These are phyloP conservation scores for Polypterus senegalus DNA, from an alignment of 2,113 vertebrate genomes.

Conservation along the genomic window DNA sequence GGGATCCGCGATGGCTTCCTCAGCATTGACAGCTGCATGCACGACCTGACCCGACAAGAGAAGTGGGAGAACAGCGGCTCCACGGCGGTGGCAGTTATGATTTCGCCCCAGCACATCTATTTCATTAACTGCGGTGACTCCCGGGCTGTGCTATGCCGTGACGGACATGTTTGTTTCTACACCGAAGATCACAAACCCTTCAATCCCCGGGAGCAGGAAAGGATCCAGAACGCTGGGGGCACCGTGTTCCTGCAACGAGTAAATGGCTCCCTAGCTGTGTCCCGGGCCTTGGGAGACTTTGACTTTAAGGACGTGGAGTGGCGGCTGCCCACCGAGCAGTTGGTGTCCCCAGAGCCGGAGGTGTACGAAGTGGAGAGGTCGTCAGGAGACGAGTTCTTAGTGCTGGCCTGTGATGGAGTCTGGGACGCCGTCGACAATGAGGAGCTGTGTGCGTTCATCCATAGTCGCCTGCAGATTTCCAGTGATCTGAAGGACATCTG, in stretches of 20 bases:
- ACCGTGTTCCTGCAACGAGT: conserved; percentile 53
- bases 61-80: conserved; percentile 55
- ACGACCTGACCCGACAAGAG: conserved; percentile 38
- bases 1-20: conserved; percentile 49
- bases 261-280: conserved; percentile 65
- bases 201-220: conserved; percentile 56
- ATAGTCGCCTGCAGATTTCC: conserved; percentile 50
- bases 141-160: conserved; percentile 53
- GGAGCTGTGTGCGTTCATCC: conserved; percentile 52
- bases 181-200: conserved; percentile 65
- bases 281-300: conserved; percentile 61
- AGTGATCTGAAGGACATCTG: conserved; percentile 58
- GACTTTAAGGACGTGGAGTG: conserved; percentile 60
- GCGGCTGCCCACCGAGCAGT: conserved; percentile 57
- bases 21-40: conserved; percentile 52
- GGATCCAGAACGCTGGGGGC: conserved; percentile 63
- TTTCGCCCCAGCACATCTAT: conserved; percentile 53
- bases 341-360: conserved; percentile 64
- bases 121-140: conserved; percentile 67
- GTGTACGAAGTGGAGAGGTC: conserved; percentile 50
- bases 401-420: conserved; percentile 64
- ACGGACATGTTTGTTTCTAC: conserved; percentile 50
- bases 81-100: conserved; percentile 45
- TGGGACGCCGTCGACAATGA: conserved; percentile 60
- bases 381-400: conserved; percentile 53